Conservation (phyloP, 2,113 vertebrate species). For the Hippocampus mohnikei region DNA sequence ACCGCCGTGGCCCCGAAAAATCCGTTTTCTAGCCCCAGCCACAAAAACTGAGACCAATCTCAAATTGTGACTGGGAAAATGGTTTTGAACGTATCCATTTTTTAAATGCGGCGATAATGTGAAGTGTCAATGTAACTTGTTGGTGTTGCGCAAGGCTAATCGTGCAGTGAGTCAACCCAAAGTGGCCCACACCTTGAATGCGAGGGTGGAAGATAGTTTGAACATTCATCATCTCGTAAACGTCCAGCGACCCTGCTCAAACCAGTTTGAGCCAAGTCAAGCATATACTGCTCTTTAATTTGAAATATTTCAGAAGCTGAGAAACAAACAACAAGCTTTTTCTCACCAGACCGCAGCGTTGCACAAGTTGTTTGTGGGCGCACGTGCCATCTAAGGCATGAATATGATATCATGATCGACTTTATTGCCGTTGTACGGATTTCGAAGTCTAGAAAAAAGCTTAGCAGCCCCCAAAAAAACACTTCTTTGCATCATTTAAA, state of each 20-base stretch:
- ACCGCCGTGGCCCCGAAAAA: conserved; percentile 6
- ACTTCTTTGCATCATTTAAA: background rate
- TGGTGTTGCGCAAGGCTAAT: background rate
- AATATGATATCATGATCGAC: background rate
- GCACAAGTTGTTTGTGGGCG: too few relatives aligned
- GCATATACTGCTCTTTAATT: background rate
- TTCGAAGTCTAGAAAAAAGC: background rate
- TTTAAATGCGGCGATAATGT: background rate
- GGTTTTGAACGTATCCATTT: background rate
- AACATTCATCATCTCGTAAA: conserved; percentile 13
- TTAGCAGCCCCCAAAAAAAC: background rate
- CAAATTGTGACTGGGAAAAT: background rate
- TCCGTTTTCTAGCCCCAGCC: background rate
- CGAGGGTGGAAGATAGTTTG: background rate
- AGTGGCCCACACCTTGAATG: conserved; percentile 25
- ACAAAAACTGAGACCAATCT: background rate
- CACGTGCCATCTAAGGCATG: too few relatives aligned
- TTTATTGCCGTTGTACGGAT: background rate
- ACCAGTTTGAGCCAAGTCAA: conserved; percentile 9
- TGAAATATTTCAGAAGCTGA: background rate
- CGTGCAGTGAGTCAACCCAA: conserved; percentile 11
- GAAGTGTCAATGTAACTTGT: background rate
- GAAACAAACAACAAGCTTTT: background rate
- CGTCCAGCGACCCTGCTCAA: background rate
- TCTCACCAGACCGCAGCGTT: background rate